Evolutionary conservation across 2,113 vertebrate genomes (phyloP).

Genomic region (Picathartes gymnocephalus): DNA sequence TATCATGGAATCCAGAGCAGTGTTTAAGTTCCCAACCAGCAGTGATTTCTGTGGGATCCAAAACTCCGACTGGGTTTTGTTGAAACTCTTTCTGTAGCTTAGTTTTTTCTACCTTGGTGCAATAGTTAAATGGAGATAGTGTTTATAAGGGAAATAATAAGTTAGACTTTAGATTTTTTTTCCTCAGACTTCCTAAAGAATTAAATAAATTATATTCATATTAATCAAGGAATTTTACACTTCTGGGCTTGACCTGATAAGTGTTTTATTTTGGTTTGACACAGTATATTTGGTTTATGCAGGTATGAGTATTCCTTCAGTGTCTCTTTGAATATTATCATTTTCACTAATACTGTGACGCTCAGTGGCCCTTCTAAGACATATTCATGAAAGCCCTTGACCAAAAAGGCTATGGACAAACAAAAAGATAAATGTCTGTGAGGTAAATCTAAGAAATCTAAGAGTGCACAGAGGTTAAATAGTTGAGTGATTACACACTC

Average conservation of each 20-base stretch:
- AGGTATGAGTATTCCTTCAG: background rate
- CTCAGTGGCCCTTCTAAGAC: background rate
- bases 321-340: background rate
- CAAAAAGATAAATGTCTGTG: background rate
- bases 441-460: background rate
- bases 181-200: background rate
- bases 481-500: background rate
- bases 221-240: background rate
- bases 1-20: background rate
- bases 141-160: background rate
- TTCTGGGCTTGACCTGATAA: background rate
- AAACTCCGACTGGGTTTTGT: background rate
- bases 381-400: background rate
- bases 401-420: background rate
- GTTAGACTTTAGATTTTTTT: background rate
- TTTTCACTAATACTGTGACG: background rate
- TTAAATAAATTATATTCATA: background rate
- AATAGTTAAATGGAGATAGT: background rate
- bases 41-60: background rate
- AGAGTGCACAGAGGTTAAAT: background rate
- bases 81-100: background rate
- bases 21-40: background rate
- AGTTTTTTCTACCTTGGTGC: background rate
- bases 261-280: background rate
- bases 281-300: background rate